Conservation (phyloP, 2,113 vertebrate species). For the Rhinoptilus africanus region DNA sequence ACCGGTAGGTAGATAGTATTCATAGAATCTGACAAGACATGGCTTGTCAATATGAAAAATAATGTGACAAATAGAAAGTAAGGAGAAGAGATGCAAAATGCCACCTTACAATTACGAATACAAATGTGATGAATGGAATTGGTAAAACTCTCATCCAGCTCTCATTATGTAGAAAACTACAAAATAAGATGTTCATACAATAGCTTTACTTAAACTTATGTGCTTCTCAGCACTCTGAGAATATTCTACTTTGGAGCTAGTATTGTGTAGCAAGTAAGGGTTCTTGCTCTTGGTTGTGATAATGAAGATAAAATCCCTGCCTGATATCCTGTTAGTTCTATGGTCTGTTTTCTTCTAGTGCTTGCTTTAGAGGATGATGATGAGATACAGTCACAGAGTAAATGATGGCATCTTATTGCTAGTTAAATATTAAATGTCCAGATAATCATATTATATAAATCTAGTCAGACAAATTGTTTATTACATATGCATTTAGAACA, state of each 20-base stretch:
- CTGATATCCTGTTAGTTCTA: background rate
- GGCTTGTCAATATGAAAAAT: slow-evolving; percentile 30
- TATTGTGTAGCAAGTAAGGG: background rate
- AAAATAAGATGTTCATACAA: background rate
- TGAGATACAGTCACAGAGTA: background rate
- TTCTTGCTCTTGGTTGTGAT: background rate
- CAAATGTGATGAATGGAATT: background rate
- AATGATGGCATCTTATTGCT: background rate
- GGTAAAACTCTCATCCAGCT: background rate
- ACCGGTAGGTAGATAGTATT: background rate
- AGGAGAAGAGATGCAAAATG: background rate
- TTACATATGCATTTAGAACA: background rate
- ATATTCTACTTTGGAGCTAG: background rate
- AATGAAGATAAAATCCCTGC: background rate
- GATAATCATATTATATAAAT: background rate
- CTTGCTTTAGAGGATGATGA: background rate
- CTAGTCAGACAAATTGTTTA: background rate
- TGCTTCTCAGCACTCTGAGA: background rate
- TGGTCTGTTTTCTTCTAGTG: background rate
- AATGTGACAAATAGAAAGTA: background rate
- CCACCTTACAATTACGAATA: background rate
- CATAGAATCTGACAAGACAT: background rate
- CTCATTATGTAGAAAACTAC: background rate
- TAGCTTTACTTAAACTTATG: background rate
- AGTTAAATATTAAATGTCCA: background rate